Percentiles rank a stretch among this genome's conserved stretches.
These are phyloP conservation scores for Diplazon laetatorius DNA, from an alignment of 2,888 invertebrate genomes.

Conservation along the genomic window DNA sequence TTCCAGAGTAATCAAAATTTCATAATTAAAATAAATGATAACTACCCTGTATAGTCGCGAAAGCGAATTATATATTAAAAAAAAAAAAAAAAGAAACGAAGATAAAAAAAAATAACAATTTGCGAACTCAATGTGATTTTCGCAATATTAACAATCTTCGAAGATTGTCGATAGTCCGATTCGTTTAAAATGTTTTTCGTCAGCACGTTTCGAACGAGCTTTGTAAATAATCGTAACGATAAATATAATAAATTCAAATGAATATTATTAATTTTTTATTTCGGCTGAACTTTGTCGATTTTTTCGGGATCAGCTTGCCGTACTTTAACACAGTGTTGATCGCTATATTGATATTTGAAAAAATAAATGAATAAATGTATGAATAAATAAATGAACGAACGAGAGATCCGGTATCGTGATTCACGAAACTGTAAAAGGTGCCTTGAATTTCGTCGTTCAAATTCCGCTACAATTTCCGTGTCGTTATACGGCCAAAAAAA, in stretches of 20 bases:
- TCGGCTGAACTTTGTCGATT: conserved; percentile 10
- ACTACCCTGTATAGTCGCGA: conserved; percentile 54
- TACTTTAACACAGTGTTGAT: conserved; percentile 45
- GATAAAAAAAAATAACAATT: conserved; percentile 3
- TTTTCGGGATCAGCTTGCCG: conserved; percentile 32
- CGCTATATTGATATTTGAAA: conserved; percentile 29
- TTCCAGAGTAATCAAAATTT: conserved; percentile 50
- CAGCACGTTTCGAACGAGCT: conserved; percentile 10
- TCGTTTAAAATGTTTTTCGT: conserved; percentile 12
- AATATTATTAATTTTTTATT: no score
- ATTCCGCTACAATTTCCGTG: conserved; percentile 1
- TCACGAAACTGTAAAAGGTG: conserved; percentile 18
- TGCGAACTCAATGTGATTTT: conserved; percentile 31
- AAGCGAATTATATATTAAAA: conserved; percentile 43
- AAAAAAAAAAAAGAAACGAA: conserved; percentile 3
- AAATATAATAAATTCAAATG: conserved; percentile 31
- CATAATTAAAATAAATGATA: conserved; percentile 39
- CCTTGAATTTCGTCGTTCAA: conserved; percentile 29
- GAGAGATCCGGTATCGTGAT: conserved; percentile 11
- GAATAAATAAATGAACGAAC: conserved; percentile 1
- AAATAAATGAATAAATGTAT: neutral
- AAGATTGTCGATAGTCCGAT: conserved; percentile 31
- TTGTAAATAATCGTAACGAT: conserved; percentile 51
- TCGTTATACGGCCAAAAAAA: conserved; percentile 31
- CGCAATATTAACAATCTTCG: conserved; percentile 32